Conservation (phyloP, 2,888 invertebrate species). For the Euclidia mi region DNA sequence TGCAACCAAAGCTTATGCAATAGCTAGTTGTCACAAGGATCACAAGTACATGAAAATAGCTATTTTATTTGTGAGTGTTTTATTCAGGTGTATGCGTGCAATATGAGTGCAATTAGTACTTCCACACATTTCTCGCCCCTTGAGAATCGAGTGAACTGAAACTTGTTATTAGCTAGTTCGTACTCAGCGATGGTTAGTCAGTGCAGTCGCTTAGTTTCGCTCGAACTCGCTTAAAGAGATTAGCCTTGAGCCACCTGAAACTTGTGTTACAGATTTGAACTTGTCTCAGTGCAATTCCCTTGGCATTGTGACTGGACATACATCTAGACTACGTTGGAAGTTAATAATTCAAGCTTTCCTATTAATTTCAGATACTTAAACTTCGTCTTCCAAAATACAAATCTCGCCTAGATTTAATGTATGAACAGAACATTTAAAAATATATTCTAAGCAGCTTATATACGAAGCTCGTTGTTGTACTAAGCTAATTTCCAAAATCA, state of each 20-base stretch:
- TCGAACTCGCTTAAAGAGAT: conserved; percentile 11
- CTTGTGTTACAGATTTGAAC: conserved; percentile 4
- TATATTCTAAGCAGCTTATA: no score
- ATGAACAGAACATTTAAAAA: no score
- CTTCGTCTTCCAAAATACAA: no score
- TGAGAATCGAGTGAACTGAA: neutral
- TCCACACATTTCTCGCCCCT: conserved; percentile 3
- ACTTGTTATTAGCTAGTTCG: conserved; percentile 6
- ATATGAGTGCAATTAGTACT: conserved; percentile 10
- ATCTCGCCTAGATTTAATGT: no score
- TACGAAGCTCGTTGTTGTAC: no score
- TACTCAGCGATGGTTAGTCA: conserved; percentile 10
- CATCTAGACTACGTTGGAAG: neutral
- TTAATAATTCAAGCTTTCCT: no score
- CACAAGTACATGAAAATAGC: neutral
- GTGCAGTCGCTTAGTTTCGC: conserved; percentile 3
- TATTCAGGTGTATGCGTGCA: neutral
- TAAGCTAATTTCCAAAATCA: no score
- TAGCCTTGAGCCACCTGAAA: neutral
- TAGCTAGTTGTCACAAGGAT: neutral
- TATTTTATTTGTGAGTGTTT: no score
- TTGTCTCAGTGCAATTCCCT: conserved; percentile 1
- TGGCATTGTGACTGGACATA: neutral
- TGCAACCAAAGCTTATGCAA: no score
- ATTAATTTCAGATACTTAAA: no score